Conservation (phyloP, 2,113 vertebrate genomes). For the Anhinga anhinga region DNA sequence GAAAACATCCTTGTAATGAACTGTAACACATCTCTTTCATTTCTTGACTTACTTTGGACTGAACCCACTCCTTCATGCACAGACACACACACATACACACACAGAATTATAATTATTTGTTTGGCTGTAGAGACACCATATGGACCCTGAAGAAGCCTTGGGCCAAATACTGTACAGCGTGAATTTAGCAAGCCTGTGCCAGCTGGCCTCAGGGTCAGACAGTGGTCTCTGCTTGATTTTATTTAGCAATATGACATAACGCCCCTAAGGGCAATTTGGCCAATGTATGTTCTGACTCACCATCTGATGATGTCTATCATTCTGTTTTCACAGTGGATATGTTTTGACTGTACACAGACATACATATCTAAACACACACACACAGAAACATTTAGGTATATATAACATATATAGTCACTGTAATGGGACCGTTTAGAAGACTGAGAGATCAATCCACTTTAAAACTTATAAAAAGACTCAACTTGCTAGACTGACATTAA, state of each 20-base stretch:
- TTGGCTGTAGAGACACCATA: background rate
- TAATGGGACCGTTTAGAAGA: background rate
- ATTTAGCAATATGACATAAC: background rate
- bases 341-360: background rate
- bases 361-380: background rate
- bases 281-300: background rate
- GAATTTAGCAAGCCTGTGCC: background rate
- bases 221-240: background rate
- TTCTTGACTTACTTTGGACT: background rate
- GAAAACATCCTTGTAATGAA: background rate
- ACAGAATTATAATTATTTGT: background rate
- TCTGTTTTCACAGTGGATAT: background rate
- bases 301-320: background rate
- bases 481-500: background rate
- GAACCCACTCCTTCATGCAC: background rate
- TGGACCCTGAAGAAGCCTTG: background rate
- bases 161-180: background rate
- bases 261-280: background rate
- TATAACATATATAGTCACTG: background rate
- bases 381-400: background rate
- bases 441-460: background rate
- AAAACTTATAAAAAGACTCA: background rate
- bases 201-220: background rate
- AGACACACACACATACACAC: background rate
- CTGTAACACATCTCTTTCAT: background rate